Evolutionary conservation across 1,140 invertebrate species (phyloP), one percentile per base, ranked within the genome.

Genomic region (Dolichoris vasculosae): DNA sequence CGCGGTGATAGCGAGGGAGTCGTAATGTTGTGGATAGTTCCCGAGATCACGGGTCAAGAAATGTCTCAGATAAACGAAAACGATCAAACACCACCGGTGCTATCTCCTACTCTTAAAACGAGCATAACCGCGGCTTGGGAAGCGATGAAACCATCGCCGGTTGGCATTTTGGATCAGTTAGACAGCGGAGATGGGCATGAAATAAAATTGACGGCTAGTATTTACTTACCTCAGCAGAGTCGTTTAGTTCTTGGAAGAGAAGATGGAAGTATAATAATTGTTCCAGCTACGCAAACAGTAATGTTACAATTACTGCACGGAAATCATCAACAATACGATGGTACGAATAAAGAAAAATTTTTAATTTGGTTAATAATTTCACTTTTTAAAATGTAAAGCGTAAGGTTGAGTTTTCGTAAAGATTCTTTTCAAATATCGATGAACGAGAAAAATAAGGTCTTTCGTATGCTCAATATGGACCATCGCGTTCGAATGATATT

Each of bases 221-320:
- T 99, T 85, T 99, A 98, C 92, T 94, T 99, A 38, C 96, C 98
- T 13, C 96, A 97, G 48, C 98, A 99, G 90, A 98, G 98, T 89
- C 96, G 98, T 40, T 92, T 99, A 59, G 98, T 99, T 8, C 97
- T 99, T 87, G 99, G 99, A 6, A 94, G 98, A 51, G 97, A 98
- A 91, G 98, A 99, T 92, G 99, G 99, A 26, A 97, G 97, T 73
- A 99, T 99, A 86, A 96, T 99, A n/a, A 99, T 99, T 81, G 96
- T 99, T 13, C 97, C 98, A 40, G 99, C 98, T 0, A 98, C 98
- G 0, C 97, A 99, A 91, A 98, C 98, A 13, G 96, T 99, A 2
- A 98, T 99, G 95, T 93, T 98, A 84, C 98, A 99, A 89, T 91
- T 99, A 35, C 94, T 99, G 64, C 97, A 98, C 89, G 97, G 97